Evolutionary conservation across 2,113 vertebrate species (phyloP).

Genomic region (Arizona elegans): DNA sequence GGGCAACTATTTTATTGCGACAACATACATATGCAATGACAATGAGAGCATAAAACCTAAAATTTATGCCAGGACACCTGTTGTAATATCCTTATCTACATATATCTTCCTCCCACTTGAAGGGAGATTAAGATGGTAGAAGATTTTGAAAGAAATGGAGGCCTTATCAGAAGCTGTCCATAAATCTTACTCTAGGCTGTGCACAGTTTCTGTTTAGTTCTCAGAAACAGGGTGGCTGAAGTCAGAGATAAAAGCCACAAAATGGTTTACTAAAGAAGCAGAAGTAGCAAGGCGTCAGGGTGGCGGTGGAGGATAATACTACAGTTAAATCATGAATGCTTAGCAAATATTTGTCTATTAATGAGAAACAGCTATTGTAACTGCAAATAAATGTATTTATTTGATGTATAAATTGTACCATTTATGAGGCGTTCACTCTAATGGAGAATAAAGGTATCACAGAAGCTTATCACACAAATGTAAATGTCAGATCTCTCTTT

Average conservation of each 20-base stretch:
- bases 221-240: conserved; percentile 47
- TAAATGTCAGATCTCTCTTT: neutral
- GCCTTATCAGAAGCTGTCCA: neutral
- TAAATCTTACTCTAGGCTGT: conserved; percentile 24
- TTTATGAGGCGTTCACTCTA: neutral
- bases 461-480: neutral
- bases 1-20: neutral
- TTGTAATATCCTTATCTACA: neutral
- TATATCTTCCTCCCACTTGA: neutral
- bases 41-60: neutral
- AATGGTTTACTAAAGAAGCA: conserved; percentile 40
- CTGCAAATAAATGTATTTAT: conserved; percentile 1
- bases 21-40: neutral
- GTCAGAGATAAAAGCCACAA: conserved; percentile 56
- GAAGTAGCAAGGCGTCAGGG: conserved; percentile 1
- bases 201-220: conserved; percentile 33
- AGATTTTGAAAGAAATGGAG: neutral
- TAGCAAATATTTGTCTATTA: conserved; percentile 17
- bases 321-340: conserved; percentile 45
- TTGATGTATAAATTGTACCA: neutral
- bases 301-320: neutral
- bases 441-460: neutral
- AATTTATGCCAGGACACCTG: neutral
- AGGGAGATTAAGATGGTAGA: neutral
- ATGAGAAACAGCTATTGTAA: conserved; percentile 13